Evolutionary conservation across 2,888 invertebrate genomes (phyloP), one percentile per base, ranked within the genome.

Genomic region (Endomychus coccineus): DNA sequence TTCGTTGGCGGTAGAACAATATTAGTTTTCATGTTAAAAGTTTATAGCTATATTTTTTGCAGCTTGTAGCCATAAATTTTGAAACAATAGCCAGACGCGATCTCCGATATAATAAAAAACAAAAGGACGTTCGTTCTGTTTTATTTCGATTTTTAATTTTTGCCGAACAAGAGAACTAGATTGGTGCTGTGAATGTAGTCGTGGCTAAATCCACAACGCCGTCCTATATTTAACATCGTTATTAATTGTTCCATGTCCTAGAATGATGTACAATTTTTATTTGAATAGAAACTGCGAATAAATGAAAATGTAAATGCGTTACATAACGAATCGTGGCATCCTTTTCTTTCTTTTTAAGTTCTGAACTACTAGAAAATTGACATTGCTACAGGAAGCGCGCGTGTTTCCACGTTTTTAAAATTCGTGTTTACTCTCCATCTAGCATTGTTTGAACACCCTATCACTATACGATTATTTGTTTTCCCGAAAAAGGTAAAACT

Each of bases 111-210:
- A 58, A 54, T 51, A 55, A 55, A 50, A 55, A 57, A 56, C 54
- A 58, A 59, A 59, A 50, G 57, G 50, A 34, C 47, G 51, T 54
- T 56, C 56, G 60, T 61, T 59, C 58, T 55, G 59, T 58, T 61
- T 59, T 61, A 60, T 62, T 62, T 59, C 58, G 58, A 59, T 58
- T 61, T 61, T 61, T 59, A 61, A 58, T 61, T 59, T 58, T 51
- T 49, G 44, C 43, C 51, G 49, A 50, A 55, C 54, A 53, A 56
- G 54, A 47, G 55, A 52, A 45, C 46, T 45, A 49, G 48, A 51
- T 54, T 50, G 54, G 52, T 48, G 47, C 47, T 49, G 46, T 38
- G 44, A 41, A 43, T 50, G 48, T 51, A 54, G 42, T 42, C n/a
- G n/a, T n/a, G n/a, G n/a, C 43, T 42, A 39, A 36, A 21, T 16